Base-by-base conservation (phyloP, 2,888 invertebrate species). In the Tetrapedia diversipes region DNA sequence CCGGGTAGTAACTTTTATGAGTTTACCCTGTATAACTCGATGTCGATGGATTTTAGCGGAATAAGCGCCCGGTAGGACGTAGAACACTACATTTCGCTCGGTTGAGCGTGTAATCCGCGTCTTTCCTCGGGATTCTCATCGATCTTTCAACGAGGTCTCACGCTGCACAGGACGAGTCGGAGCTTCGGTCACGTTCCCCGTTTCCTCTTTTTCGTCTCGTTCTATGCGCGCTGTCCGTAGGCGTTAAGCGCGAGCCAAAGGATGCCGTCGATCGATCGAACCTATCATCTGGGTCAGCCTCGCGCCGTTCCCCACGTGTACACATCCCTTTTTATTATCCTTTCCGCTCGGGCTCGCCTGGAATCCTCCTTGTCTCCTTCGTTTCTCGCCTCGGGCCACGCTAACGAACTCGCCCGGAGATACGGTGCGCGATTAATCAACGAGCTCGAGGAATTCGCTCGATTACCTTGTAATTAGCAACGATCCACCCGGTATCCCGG, bases 231-330 rank as follows among this genome's bases (percentile, higher is more conserved):
- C 51, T 54, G 56, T 63, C 63, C 47, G 67, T 51, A 64, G 65
- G 65, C 59, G 59, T 74, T 81, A 74, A 77, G 67, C 56, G 61
- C 59, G 45, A 79, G 67, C 69, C 72, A 56, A 79, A 75, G 67
- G 79, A 77, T 64, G 32, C 66, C 54, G 53, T 59, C 69, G 66
- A 80, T 80, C 73, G 84, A 79, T 80, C 64, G 74, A 61, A 74
- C 67, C 66, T 61, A 72, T 76, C 72, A 80, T 80, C 77, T 74
- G 61, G 83, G 76, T 82, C 76, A 84, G 22, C 43, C 39, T 61
- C 60, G 47, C 45, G 41, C 53, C 49, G 24, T 51, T 73, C 27
- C n/a, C 39, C 34, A 27, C 64, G 51, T 59, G 53, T 39, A 51
- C 45, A 49, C 54, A 27, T 66, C 61, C 76, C 70, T 76, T 71